Percentiles rank a stretch among this genome's conserved stretches.
These are phyloP conservation scores for Elgaria multicarinata DNA, from an alignment of 2,113 vertebrate species.

Conservation along the genomic window DNA sequence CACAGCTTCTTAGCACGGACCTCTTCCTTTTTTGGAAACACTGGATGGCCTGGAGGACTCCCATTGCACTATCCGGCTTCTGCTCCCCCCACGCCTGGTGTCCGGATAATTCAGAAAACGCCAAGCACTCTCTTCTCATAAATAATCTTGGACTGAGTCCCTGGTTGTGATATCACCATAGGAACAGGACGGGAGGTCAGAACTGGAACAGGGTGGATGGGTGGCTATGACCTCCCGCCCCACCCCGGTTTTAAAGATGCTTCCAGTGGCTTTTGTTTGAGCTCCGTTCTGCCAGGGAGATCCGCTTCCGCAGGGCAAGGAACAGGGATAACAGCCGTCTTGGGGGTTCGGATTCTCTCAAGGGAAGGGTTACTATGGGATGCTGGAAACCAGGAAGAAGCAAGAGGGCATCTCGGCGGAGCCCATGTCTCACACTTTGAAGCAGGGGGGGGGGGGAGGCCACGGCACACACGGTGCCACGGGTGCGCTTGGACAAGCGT, in stretches of 20 bases:
- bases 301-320: neutral
- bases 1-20: too few species aligned
- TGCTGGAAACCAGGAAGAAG: neutral
- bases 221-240: neutral
- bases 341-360: neutral
- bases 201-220: conserved; percentile 1
- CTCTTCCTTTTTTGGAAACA: too few species aligned
- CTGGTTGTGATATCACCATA: conserved; percentile 38
- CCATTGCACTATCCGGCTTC: too few species aligned
- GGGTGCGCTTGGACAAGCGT: too few species aligned
- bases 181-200: neutral
- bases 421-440: too few species aligned
- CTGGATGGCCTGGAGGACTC: neutral
- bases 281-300: conserved; percentile 39
- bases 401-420: neutral
- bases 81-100: neutral
- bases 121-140: conserved; percentile 20
- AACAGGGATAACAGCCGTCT: neutral
- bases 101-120: conserved; percentile 30
- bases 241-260: conserved; percentile 35
- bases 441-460: too few species aligned
- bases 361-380: neutral
- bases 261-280: conserved; percentile 56
- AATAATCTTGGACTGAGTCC: conserved; percentile 38
- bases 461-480: too few species aligned